A percentile compares a stretch with the other conserved stretches of the same genome.
Conservation (phyloP, 2,888 invertebrate species). For the Polydrusus tereticollis region DNA sequence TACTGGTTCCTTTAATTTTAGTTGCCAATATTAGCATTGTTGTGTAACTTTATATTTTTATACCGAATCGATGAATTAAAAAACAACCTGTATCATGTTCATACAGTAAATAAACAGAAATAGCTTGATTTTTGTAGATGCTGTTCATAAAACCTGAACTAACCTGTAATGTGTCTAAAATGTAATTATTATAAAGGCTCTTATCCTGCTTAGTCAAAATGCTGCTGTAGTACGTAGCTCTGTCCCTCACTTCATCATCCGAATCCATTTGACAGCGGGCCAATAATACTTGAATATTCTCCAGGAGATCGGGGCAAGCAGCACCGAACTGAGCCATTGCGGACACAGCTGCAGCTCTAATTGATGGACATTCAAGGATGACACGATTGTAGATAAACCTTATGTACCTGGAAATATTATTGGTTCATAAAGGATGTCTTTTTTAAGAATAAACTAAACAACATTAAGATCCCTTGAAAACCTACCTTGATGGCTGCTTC, state of each 20-base stretch:
- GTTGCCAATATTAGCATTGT: too few relatives aligned
- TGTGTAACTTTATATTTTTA: too few relatives aligned
- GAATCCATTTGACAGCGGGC: conserved; percentile 94
- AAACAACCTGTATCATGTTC: too few relatives aligned
- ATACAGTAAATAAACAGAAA: too few relatives aligned
- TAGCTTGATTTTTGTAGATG: too few relatives aligned
- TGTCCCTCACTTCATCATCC: conserved; percentile 98
- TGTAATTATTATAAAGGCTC: conserved; percentile 82
- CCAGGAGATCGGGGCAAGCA: conserved; percentile 88
- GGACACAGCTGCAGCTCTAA: conserved; percentile 96
- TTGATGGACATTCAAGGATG: conserved; percentile 95
- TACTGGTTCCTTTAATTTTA: too few relatives aligned
- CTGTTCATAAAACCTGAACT: too few relatives aligned
- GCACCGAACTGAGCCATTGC: conserved; percentile 99
- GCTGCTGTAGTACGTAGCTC: conserved; percentile 95
- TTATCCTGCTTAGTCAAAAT: conserved; percentile 82
- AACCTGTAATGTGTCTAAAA: conserved; percentile 79
- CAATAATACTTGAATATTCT: conserved; percentile 85
- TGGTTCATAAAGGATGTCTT: too few relatives aligned
- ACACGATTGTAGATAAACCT: conserved; percentile 91
- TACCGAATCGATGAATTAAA: too few relatives aligned
- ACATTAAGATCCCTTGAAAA: neutral
- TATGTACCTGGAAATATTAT: conserved; percentile 75
- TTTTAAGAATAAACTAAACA: neutral
- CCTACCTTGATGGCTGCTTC: conserved; percentile 84